These are phyloP conservation scores for Eupithecia insigniata DNA, from an alignment of 2,888 invertebrate species.

Conservation along the genomic window DNA sequence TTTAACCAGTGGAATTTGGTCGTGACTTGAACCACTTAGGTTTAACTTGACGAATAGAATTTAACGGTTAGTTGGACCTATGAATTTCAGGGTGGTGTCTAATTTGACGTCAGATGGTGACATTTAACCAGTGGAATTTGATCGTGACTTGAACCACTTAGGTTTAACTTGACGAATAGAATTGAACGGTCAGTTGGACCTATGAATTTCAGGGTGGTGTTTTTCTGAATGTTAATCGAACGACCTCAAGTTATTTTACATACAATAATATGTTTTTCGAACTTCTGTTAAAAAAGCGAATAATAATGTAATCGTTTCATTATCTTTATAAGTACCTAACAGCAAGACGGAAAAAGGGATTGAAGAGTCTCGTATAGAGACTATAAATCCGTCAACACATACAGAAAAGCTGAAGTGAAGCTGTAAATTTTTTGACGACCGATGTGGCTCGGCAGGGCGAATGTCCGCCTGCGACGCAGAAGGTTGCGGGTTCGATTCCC, in stretches of 20 bases:
- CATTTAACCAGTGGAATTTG: slow-evolving; percentile 2
- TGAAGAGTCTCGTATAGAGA: too few relatives aligned
- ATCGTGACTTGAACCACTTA: slow-evolving; percentile 5
- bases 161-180: not conserved
- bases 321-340: not conserved
- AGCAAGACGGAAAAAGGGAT: too few relatives aligned
- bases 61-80: not conserved
- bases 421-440: too few relatives aligned
- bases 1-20: not conserved
- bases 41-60: not conserved
- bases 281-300: not conserved
- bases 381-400: too few relatives aligned
- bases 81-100: too few relatives aligned
- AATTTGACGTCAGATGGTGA: slow-evolving; percentile 22
- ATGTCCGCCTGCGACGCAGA: too few relatives aligned
- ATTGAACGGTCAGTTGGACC: not conserved
- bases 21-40: slow-evolving; percentile 4
- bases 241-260: not conserved
- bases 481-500: too few relatives aligned
- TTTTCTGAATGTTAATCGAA: not conserved
- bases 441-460: too few relatives aligned
- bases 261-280: not conserved
- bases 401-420: too few relatives aligned
- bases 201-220: not conserved
- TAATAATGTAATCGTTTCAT: not conserved